Base-by-base conservation (phyloP, 2,113 vertebrate genomes). In the Scortum barcoo region DNA sequence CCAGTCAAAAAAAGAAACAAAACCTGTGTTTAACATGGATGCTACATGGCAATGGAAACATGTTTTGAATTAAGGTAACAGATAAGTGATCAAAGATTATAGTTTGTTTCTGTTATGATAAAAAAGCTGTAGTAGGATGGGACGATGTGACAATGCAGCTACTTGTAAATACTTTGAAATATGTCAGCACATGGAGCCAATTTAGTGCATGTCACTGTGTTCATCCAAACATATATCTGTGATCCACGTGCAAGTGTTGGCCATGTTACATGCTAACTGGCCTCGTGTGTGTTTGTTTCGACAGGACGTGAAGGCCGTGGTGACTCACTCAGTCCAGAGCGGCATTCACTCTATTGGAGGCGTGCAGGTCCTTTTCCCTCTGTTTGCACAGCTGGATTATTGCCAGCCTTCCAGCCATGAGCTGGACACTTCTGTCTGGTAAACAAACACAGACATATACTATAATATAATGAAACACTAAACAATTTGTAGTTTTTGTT, bases 261-360 rank as follows among this genome's bases (percentile, higher is more conserved):
- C 3, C 7, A 12, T 62, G 30, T 54, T 33, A 30, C 36, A 72
- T 46, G 19, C 44, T 40, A 53, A 68, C 42, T 6, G 6, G 11
- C 13, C 14, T 4, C 42, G 0, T 69, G 8, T 83, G 3, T 69
- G 40, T 81, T 56, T 90, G 53, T 83, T 57, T 86, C 16, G 67
- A 19, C 38, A 99, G 98, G 97, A 99, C 61, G 98, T 99, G 88
- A 99, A 98, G 92, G 98, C 98, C 8, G 97, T 99, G 90, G 94
- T 99, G 91, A 99, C 98, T 0, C 98, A 99, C 93, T 99, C 98
- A 1, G 96, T 99, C 78, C 98, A 99, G 92, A 99, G 98, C 90
- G 98, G 97, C 42, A 96, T 99, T 89, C 98, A 99, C 91, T 99
- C 98, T 9, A 97, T 99, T 48, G 98, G 98, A 86, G 98, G 98